These are phyloP conservation scores for Monopterus albus DNA, from an alignment of 2,113 vertebrate genomes.

Conservation along the genomic window DNA sequence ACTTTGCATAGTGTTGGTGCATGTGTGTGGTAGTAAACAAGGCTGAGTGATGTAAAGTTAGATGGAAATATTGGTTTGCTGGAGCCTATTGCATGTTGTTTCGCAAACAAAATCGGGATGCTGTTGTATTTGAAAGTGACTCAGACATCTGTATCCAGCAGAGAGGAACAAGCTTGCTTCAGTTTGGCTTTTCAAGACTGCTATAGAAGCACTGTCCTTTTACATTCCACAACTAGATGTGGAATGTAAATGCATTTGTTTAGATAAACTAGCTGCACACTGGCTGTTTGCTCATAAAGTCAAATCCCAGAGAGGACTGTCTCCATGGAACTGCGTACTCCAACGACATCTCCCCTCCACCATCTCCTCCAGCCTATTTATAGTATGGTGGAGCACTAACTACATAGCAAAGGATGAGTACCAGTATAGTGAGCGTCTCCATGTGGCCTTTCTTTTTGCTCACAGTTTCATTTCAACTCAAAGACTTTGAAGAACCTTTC, in stretches of 20 bases:
- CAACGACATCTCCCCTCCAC: slow-evolving; percentile 54
- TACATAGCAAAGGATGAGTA: slow-evolving; percentile 62
- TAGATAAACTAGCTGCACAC: slow-evolving; percentile 9
- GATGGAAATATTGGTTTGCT: not conserved
- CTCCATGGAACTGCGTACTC: slow-evolving; percentile 73
- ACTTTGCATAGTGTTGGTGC: slow-evolving; percentile 19
- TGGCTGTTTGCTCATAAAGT: slow-evolving; percentile 17
- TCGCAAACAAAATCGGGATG: slow-evolving; percentile 15
- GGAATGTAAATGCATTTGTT: slow-evolving; percentile 28
- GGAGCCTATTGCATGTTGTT: not conserved
- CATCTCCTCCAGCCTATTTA: slow-evolving; percentile 70
- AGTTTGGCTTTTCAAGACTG: not conserved
- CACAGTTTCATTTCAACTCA: slow-evolving; percentile 43
- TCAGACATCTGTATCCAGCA: slow-evolving; percentile 2
- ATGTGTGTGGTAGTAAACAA: not conserved
- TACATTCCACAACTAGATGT: slow-evolving; percentile 1
- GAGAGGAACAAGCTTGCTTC: slow-evolving; percentile 1
- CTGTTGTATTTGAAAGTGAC: not conserved
- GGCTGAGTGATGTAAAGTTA: slow-evolving; percentile 2
- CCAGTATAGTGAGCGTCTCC: slow-evolving; percentile 51
- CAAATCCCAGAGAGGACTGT: slow-evolving; percentile 38
- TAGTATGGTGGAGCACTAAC: slow-evolving; percentile 53
- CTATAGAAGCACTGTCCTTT: slow-evolving; percentile 19
- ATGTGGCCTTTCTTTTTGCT: not conserved
- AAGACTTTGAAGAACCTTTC: slow-evolving; percentile 40